phyloP scores from a whole-genome alignment of 2,797 vertebrate species.

The Eulemur rubriventer region DNA sequence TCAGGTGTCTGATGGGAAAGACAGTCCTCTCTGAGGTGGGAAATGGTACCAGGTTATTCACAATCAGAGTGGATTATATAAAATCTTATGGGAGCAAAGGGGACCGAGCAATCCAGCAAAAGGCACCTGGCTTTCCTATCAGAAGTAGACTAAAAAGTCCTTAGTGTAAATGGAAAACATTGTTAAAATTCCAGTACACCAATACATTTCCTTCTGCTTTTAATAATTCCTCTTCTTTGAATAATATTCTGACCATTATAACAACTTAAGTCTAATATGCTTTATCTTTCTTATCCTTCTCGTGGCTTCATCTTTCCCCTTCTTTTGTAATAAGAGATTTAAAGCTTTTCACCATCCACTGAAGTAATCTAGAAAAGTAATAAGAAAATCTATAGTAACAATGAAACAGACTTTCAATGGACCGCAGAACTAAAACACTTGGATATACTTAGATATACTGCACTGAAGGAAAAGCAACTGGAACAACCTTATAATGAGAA shows the following conservation, averaged over 20 bases:
- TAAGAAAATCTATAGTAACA: not conserved
- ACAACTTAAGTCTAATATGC: not conserved
- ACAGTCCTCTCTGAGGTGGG: not conserved
- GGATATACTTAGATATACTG: not conserved
- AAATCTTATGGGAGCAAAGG: not conserved
- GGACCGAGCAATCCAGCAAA: not conserved
- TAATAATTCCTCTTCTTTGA: slow-evolving; percentile 47
- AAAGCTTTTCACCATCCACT: not conserved
- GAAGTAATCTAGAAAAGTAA: not conserved
- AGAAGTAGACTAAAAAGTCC: not conserved
- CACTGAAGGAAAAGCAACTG: not conserved
- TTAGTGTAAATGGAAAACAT: slow-evolving; percentile 20
- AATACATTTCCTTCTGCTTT: not conserved
- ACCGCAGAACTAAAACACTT: not conserved
- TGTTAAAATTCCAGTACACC: slow-evolving; percentile 19
- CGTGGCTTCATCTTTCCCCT: not conserved
- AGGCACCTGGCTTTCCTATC: not conserved
- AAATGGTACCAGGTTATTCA: not conserved
- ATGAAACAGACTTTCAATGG: not conserved
- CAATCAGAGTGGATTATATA: not conserved
- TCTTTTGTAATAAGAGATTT: not conserved
- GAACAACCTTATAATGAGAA: not conserved
- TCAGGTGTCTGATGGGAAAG: not conserved
- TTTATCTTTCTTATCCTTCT: not conserved
- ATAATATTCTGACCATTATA: not conserved